Evolutionary conservation across 2,888 invertebrate genomes (phyloP).

Genomic region (Sinelater perroti): DNA sequence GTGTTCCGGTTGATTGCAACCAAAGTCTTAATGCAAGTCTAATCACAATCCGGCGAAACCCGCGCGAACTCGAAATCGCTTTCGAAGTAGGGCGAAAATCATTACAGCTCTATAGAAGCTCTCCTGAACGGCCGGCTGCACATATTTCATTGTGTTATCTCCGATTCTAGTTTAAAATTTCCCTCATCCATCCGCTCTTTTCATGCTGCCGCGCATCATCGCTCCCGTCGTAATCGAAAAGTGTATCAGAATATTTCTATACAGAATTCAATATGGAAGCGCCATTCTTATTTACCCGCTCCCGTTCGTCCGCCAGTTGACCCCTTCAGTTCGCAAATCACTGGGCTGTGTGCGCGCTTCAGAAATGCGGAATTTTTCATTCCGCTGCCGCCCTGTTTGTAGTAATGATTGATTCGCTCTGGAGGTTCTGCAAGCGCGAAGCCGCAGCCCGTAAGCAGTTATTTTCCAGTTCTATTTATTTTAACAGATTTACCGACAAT

Average conservation of each 20-base stretch:
- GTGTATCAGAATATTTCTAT: conserved; percentile 30
- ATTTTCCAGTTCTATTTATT: conserved; percentile 7
- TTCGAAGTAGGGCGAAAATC: conserved; percentile 11
- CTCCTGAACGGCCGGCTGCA: conserved; percentile 15
- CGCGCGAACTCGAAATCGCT: conserved; percentile 4
- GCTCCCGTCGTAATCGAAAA: conserved; percentile 29
- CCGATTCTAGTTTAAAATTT: conserved; percentile 26
- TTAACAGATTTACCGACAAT: conserved; percentile 18
- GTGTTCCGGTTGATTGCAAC: too few relatives aligned
- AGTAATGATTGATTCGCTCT: conserved; percentile 9
- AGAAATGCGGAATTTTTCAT: conserved; percentile 38
- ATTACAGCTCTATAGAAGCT: conserved; percentile 22
- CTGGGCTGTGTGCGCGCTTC: conserved; percentile 20
- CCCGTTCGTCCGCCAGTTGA: conserved; percentile 33
- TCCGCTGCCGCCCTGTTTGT: conserved; percentile 19
- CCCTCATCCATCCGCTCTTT: conserved; percentile 20
- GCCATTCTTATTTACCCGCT: conserved; percentile 40
- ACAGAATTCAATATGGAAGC: conserved; percentile 36
- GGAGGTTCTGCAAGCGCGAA: not conserved
- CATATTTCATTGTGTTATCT: conserved; percentile 25
- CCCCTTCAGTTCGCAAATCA: conserved; percentile 30
- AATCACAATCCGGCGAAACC: too few relatives aligned
- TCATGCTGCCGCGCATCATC: conserved; percentile 26
- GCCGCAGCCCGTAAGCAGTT: not conserved
- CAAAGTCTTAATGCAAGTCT: too few relatives aligned